Base-by-base conservation (phyloP, 2,888 invertebrate genomes). In the Embidobia sp. region DNA sequence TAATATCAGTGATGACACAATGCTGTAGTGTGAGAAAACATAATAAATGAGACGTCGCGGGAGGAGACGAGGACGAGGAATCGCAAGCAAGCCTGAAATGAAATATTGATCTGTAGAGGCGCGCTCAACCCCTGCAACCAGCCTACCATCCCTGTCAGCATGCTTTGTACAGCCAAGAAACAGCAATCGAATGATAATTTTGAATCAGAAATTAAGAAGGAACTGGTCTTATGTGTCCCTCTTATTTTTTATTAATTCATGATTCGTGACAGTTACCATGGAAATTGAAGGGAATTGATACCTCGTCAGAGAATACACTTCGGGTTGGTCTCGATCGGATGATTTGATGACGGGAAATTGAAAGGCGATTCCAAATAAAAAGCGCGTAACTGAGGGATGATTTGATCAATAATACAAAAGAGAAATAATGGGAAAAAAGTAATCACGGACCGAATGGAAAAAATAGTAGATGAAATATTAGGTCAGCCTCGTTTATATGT, bases 81-180 rank as follows among this genome's bases (percentile, higher is more conserved):
- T 51, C 67, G 57, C 49, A 74, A 83, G 84, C 81, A 84, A 83
- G 85, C 82, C 80, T 87, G 84, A 87, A 88, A 88, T 89, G 87
- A 88, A 89, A 89, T 89, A 89, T 89, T 89, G 89, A 89, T 89
- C 88, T 84, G 83, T 78, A 81, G 84, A 80, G 82, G 87, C 87
- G 88, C 87, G 88, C 87, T 88, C 87, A 88, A 83, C 84, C 85
- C 86, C 88, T 89, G 88, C 89, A 82, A 79, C 78, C 79, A 80
- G 19, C 78, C 83, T 72, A 64, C 75, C 82, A 80, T 82, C 83
- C 82, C 82, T 80, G 81, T 81, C 85, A 81, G 84, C n/a, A 83
- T 86, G 86, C 84, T 85, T 83, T 82, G 69, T 78, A 77, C 64
- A 42, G 31, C 53, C 29, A 63, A 72, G 72, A 37, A 75, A 70